Conservation (phyloP, 2,888 invertebrate genomes). For the Anaspis maculata region DNA sequence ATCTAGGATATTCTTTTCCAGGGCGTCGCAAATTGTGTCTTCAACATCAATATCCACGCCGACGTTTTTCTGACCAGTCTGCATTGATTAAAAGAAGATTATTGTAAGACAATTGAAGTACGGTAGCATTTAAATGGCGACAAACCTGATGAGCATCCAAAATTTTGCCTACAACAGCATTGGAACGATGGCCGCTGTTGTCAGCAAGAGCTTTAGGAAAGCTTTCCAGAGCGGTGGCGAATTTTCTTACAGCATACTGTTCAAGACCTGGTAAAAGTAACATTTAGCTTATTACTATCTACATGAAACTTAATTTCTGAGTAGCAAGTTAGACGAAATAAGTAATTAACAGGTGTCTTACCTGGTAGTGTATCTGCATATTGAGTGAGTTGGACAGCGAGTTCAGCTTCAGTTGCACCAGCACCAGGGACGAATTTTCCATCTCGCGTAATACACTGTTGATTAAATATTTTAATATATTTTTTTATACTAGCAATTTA, state of each 20-base stretch:
- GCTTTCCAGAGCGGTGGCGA: slow-evolving; percentile 78
- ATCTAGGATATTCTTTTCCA: slow-evolving; percentile 72
- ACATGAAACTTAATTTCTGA: no score
- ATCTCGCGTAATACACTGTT: slow-evolving; percentile 35
- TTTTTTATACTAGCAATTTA: no score
- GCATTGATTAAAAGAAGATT: no score
- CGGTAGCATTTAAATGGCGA: no score
- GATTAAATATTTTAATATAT: no score
- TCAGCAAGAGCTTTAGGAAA: slow-evolving; percentile 91
- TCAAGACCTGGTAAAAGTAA: slow-evolving; percentile 62
- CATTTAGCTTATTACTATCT: no score
- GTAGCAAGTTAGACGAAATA: no score
- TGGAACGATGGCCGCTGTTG: slow-evolving; percentile 85
- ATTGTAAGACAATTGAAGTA: neutral
- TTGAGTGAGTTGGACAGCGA: slow-evolving; percentile 76
- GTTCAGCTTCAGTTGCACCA: slow-evolving; percentile 90
- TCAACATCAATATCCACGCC: slow-evolving; percentile 87
- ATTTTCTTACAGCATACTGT: slow-evolving; percentile 94
- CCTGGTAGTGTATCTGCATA: slow-evolving; percentile 87
- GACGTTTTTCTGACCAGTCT: slow-evolving; percentile 61
- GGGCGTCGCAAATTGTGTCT: slow-evolving; percentile 64
- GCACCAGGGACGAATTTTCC: slow-evolving; percentile 80
- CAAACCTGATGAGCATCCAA: slow-evolving; percentile 81
- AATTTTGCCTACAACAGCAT: slow-evolving; percentile 79
- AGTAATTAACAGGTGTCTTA: no score